Evolutionary conservation across 2,888 invertebrate genomes (phyloP).

Genomic region (Cryptocephalus primarius): DNA sequence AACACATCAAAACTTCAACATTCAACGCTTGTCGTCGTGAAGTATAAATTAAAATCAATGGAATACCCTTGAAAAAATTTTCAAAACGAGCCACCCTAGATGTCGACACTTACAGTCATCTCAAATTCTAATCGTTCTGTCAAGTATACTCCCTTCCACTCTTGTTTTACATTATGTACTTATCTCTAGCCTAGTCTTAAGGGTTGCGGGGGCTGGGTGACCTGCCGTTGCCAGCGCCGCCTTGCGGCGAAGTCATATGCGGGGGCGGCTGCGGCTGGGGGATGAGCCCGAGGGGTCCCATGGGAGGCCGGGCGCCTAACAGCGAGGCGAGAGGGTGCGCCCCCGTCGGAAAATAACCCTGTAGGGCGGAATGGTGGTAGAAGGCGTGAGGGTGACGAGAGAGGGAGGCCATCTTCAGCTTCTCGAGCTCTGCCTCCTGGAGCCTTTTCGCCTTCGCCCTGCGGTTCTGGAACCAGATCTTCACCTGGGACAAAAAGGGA

Average conservation of each 20-base stretch:
- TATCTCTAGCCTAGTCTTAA: constrained; percentile 5
- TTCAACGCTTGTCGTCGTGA: too few relatives aligned
- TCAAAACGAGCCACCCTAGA: too few relatives aligned
- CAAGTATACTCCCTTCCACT: too few relatives aligned
- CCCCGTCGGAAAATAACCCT: constrained; percentile 52
- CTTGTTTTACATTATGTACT: too few relatives aligned
- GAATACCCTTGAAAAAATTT: too few relatives aligned
- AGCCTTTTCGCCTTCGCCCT: constrained; percentile 93
- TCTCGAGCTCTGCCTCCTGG: constrained; percentile 96
- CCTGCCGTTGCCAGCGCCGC: constrained; percentile 16
- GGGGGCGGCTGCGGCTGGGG: constrained; percentile 39
- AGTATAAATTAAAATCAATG: too few relatives aligned
- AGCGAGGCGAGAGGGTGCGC: constrained; percentile 45
- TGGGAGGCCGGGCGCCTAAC: constrained; percentile 36
- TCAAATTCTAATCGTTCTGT: too few relatives aligned
- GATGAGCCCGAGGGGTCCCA: constrained; percentile 36
- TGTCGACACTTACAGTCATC: too few relatives aligned
- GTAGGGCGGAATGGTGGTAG: constrained; percentile 48
- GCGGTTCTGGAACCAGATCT: constrained; percentile 93
- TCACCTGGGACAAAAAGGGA: constrained; percentile 49
- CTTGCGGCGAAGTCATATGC: constrained; percentile 35
- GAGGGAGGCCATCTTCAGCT: constrained; percentile 73
- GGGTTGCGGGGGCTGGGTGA: constrained; percentile 36
- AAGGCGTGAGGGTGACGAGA: constrained; percentile 48
- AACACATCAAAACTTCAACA: too few relatives aligned